These are phyloP conservation scores for Noctua comes DNA, from an alignment of 2,888 invertebrate genomes.

Conservation along the genomic window DNA sequence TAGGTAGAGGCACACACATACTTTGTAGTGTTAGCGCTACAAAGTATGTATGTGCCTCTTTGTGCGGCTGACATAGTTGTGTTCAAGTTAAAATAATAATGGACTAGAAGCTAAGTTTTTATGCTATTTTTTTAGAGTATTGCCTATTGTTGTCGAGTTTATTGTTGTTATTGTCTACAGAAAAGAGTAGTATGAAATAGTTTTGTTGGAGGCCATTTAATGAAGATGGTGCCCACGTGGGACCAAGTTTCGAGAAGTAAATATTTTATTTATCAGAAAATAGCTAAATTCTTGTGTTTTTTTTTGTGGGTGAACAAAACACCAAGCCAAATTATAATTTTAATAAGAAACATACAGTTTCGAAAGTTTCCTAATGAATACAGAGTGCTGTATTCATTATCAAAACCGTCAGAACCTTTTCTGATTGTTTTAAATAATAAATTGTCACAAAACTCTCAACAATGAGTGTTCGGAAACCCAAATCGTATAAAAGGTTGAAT, in stretches of 20 bases:
- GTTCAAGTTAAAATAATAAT: neutral
- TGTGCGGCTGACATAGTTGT: conserved; percentile 2
- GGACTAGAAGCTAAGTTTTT: neutral
- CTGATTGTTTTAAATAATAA: neutral
- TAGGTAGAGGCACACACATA: too few species aligned
- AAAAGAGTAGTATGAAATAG: neutral
- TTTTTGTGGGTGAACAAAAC: neutral
- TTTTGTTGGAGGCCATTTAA: conserved; percentile 4
- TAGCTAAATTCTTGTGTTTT: neutral
- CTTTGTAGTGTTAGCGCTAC: neutral
- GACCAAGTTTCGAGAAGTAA: neutral
- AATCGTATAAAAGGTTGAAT: conserved; percentile 34
- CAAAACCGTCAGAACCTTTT: neutral
- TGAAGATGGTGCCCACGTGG: conserved; percentile 9
- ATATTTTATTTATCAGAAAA: neutral
- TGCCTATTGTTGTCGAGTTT: neutral
- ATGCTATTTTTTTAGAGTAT: neutral
- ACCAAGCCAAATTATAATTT: neutral
- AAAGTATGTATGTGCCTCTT: neutral
- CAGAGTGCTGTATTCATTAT: neutral
- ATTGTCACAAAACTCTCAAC: conserved; percentile 2
- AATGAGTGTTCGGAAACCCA: conserved; percentile 21
- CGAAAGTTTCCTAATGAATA: neutral
- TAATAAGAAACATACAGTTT: neutral
- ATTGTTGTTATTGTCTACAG: neutral